phyloP scores from a whole-genome alignment of 1,140 invertebrate genomes.

The Drosophila tsacasi region DNA sequence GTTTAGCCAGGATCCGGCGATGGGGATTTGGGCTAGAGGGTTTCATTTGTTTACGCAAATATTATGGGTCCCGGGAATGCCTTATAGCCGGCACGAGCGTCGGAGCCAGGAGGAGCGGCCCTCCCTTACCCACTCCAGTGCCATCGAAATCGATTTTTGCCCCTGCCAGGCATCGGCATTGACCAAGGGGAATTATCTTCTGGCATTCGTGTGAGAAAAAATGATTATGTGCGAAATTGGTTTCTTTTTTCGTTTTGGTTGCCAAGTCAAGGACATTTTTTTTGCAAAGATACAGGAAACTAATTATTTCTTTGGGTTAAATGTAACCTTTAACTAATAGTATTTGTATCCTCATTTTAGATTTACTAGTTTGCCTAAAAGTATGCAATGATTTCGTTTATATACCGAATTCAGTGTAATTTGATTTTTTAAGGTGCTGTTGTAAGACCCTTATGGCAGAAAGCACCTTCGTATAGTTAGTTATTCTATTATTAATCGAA shows the following conservation, averaged over 20 bases:
- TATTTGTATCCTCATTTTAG: not conserved
- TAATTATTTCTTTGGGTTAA: not conserved
- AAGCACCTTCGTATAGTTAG: not conserved
- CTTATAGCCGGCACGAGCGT: slow-evolving; percentile 28
- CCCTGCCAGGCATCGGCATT: slow-evolving; percentile 8
- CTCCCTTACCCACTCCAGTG: slow-evolving; percentile 1
- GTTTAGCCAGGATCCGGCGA: slow-evolving; percentile 6
- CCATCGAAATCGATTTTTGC: slow-evolving; percentile 35
- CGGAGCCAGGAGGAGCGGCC: slow-evolving; percentile 6
- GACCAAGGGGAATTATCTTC: slow-evolving; percentile 20
- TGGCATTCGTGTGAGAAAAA: slow-evolving; percentile 21
- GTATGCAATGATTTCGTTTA: not conserved
- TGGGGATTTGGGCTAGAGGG: slow-evolving; percentile 20
- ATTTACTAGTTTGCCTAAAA: not conserved
- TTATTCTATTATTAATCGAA: not conserved
- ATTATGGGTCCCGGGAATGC: slow-evolving; percentile 55
- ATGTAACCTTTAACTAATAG: too few relatives aligned
- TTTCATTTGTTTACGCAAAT: slow-evolving; percentile 51
- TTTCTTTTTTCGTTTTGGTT: not conserved
- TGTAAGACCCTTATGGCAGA: not conserved
- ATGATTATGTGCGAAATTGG: slow-evolving; percentile 13
- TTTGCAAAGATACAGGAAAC: too few relatives aligned
- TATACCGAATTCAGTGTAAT: not conserved
- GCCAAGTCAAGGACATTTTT: slow-evolving; percentile 6
- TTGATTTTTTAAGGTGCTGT: not conserved